Evolutionary conservation across 2,888 invertebrate genomes (phyloP).

Genomic region (Lycaena phlaeas): DNA sequence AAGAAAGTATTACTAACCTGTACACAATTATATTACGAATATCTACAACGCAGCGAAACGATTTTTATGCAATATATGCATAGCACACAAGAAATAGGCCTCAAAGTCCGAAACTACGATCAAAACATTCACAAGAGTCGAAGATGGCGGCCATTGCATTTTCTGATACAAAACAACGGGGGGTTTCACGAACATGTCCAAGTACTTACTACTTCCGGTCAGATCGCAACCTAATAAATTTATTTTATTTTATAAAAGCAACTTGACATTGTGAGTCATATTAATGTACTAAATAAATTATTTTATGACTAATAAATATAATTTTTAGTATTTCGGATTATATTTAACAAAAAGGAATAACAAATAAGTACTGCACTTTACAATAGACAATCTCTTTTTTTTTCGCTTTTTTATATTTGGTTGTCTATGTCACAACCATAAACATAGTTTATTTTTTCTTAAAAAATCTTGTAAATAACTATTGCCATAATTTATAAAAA

Average conservation of each 20-base stretch:
- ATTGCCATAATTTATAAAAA: constrained; percentile 1
- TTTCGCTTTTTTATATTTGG: too few species aligned
- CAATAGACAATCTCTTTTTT: too few species aligned
- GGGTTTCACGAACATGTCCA: constrained; percentile 62
- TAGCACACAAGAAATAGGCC: constrained; percentile 56
- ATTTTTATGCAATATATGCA: constrained; percentile 59
- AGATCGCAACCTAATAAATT: constrained; percentile 14
- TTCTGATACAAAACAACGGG: constrained; percentile 83
- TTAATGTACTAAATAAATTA: too few species aligned
- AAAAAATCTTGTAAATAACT: constrained; percentile 9
- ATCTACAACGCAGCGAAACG: constrained; percentile 53
- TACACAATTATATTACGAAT: constrained; percentile 40
- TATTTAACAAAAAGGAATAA: too few species aligned
- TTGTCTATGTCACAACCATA: constrained; percentile 11
- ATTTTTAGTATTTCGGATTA: too few species aligned
- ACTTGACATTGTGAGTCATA: too few species aligned
- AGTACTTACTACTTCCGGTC: constrained; percentile 53
- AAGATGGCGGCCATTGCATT: constrained; percentile 90
- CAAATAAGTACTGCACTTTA: background rate
- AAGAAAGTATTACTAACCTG: constrained; percentile 52
- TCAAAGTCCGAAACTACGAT: constrained; percentile 70
- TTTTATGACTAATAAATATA: too few species aligned
- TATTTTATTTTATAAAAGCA: background rate
- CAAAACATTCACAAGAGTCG: constrained; percentile 87
- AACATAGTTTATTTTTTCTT: constrained; percentile 9